Conservation (phyloP, 2,113 vertebrate species). For the Castor canadensis region DNA sequence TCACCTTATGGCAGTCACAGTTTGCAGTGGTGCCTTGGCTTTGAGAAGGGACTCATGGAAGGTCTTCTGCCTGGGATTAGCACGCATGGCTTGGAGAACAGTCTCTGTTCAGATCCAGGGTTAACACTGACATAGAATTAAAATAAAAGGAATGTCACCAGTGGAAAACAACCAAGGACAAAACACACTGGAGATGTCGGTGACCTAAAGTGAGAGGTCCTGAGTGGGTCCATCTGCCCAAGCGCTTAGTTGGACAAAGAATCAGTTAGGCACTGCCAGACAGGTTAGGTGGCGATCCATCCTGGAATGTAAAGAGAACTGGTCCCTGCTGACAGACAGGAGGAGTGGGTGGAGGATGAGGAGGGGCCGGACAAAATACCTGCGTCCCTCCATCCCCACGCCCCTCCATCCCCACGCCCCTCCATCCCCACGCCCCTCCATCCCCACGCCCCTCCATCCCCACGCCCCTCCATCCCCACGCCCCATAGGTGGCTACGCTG, state of each 20-base stretch:
- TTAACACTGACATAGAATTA: not conserved
- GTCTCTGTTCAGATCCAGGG: not conserved
- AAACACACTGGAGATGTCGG: too few species aligned
- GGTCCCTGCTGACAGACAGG: too few species aligned
- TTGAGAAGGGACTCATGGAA: conserved; percentile 87
- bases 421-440: too few species aligned
- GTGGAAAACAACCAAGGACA: too few species aligned
- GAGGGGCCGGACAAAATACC: not conserved
- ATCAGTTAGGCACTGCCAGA: not conserved
- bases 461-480: accelerated
- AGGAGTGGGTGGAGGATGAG: not conserved
- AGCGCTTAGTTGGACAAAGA: not conserved
- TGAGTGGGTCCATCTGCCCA: not conserved
- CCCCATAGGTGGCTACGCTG: not conserved
- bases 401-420: too few species aligned
- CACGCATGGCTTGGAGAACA: not conserved
- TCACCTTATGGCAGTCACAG: conserved; percentile 88
- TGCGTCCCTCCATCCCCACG: too few species aligned
- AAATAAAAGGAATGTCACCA: not conserved
- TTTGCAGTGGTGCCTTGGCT: conserved; percentile 87
- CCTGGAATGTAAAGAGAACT: too few species aligned
- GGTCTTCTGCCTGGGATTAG: too few species aligned
- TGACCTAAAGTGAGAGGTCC: not conserved
- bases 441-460: too few species aligned
- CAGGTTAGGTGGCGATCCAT: not conserved